Conservation (phyloP, 2,797 vertebrate genomes). For the Anguilla obscura region DNA sequence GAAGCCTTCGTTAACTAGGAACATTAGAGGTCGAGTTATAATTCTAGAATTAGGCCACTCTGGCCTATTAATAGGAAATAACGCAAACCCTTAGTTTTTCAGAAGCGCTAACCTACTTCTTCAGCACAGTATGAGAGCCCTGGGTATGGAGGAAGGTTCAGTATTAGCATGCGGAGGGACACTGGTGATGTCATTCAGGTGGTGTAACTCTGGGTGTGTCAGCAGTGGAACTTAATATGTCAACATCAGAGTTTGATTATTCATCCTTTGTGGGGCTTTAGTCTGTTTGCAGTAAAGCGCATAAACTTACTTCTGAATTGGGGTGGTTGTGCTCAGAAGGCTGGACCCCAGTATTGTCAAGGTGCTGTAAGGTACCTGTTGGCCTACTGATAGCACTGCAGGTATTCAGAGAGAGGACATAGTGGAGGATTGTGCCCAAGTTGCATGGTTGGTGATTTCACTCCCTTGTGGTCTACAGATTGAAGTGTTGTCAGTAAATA, state of each 20-base stretch:
- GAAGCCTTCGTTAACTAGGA: slow-evolving; percentile 10
- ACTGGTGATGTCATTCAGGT: not conserved
- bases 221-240: not conserved
- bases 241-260: not conserved
- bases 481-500: not conserved
- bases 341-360: not conserved
- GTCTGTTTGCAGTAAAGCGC: not conserved
- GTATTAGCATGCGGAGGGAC: not conserved
- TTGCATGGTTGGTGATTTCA: not conserved
- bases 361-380: not conserved
- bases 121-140: not conserved
- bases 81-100: slow-evolving; percentile 15
- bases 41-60: slow-evolving; percentile 14
- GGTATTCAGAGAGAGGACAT: not conserved
- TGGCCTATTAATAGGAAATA: slow-evolving; percentile 19
- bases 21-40: slow-evolving; percentile 1
- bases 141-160: not conserved
- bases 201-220: not conserved
- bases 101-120: not conserved
- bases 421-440: not conserved
- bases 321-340: not conserved
- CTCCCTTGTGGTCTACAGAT: not conserved
- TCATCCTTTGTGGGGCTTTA: not conserved
- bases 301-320: not conserved
- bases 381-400: not conserved